Conservation (phyloP, 1,140 invertebrate species). For the Calosoma granatense region DNA sequence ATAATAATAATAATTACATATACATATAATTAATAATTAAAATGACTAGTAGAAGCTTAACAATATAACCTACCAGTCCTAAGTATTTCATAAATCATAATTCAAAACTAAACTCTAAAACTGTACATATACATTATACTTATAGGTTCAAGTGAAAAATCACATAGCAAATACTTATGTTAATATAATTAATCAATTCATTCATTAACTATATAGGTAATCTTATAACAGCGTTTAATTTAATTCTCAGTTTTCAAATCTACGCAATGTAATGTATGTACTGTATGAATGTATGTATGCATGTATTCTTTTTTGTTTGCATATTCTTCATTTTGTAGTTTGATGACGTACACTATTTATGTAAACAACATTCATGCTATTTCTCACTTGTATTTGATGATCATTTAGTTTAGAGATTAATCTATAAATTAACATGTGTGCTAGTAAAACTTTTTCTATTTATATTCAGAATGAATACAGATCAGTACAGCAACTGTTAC, state of each 20-base stretch:
- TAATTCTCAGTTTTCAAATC: neutral
- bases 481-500: too few relatives aligned
- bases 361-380: slow-evolving; percentile 9
- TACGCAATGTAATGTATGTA: slow-evolving; percentile 8
- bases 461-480: too few relatives aligned
- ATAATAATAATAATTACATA: slow-evolving; percentile 7
- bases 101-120: slow-evolving; percentile 21
- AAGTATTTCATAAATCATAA: too few relatives aligned
- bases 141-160: slow-evolving; percentile 22
- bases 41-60: slow-evolving; percentile 26
- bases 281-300: too few relatives aligned
- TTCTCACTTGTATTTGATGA: slow-evolving; percentile 5
- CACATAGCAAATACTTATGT: slow-evolving; percentile 25
- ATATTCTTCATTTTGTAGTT: too few relatives aligned
- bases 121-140: slow-evolving; percentile 20
- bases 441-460: too few relatives aligned
- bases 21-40: slow-evolving; percentile 3
- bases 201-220: too few relatives aligned
- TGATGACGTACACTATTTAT: slow-evolving; percentile 12
- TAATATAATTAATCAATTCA: too few relatives aligned
- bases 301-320: too few relatives aligned
- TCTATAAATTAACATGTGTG: slow-evolving; percentile 16
- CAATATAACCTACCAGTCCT: slow-evolving; percentile 17
- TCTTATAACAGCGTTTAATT: slow-evolving; percentile 14
- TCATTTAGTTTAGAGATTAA: too few relatives aligned